Evolutionary conservation across 2,113 vertebrate species (phyloP).

Genomic region (Spea multiplicata): DNA sequence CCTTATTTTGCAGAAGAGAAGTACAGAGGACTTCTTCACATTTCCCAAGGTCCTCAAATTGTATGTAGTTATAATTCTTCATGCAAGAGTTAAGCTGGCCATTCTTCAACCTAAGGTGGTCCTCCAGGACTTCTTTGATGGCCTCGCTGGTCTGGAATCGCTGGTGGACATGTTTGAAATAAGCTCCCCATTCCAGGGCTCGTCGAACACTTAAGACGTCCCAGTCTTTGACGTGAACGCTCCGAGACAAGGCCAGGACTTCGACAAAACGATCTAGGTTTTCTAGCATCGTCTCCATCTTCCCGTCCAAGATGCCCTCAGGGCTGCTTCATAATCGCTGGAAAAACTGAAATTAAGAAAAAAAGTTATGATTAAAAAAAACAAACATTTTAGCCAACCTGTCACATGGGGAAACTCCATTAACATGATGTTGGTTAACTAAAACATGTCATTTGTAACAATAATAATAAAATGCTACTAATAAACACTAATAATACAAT

Average conservation of each 20-base stretch:
- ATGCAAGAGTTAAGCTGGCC: slow-evolving; percentile 48
- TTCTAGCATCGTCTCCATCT: slow-evolving; percentile 57
- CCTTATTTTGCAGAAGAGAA: slow-evolving; percentile 62
- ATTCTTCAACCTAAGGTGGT: slow-evolving; percentile 58
- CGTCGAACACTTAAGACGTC: slow-evolving; percentile 54
- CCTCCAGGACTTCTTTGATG: slow-evolving; percentile 55
- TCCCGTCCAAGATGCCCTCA: slow-evolving; percentile 7
- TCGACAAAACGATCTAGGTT: slow-evolving; percentile 59
- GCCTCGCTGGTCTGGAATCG: slow-evolving; percentile 55
- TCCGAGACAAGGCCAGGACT: slow-evolving; percentile 64
- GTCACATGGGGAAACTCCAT: no score
- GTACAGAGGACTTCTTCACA: slow-evolving; percentile 59
- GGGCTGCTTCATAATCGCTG: background rate
- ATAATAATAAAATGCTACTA: no score
- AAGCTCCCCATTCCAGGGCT: slow-evolving; percentile 67
- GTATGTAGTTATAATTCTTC: slow-evolving; percentile 39
- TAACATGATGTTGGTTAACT: no score
- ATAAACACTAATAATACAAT: no score
- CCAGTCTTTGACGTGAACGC: slow-evolving; percentile 60
- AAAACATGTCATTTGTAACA: no score
- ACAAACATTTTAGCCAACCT: no score
- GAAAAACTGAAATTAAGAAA: no score
- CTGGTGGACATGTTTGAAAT: slow-evolving; percentile 64
- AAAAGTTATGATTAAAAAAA: no score
- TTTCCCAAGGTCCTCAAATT: slow-evolving; percentile 60